These are phyloP conservation scores for Trissolcus basalis DNA, from an alignment of 1,140 invertebrate species.

Conservation along the genomic window DNA sequence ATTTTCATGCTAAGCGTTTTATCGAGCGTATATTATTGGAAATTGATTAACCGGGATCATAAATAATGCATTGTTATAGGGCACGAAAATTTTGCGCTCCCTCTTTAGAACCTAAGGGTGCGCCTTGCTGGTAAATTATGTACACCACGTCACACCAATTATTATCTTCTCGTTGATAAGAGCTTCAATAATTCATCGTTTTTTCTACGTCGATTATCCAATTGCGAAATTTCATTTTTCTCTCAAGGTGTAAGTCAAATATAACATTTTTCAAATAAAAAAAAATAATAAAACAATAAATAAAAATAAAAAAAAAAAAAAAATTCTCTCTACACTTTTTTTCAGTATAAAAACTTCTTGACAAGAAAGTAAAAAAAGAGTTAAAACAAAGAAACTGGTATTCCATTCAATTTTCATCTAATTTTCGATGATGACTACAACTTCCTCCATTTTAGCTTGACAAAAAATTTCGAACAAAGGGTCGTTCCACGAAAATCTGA, in stretches of 20 bases:
- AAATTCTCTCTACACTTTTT: too few relatives aligned
- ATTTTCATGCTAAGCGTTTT: slow-evolving; percentile 12
- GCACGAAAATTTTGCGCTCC: slow-evolving; percentile 23
- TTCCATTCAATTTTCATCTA: too few relatives aligned
- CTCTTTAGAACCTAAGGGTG: not conserved
- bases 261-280: too few relatives aligned
- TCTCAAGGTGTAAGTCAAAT: not conserved
- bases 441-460: too few relatives aligned
- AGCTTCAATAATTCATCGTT: slow-evolving; percentile 33
- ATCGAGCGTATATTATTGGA: slow-evolving; percentile 16
- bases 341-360: too few relatives aligned
- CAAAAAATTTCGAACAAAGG: too few relatives aligned
- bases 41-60: slow-evolving; percentile 40
- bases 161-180: slow-evolving; percentile 30
- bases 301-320: too few relatives aligned
- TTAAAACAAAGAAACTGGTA: too few relatives aligned
- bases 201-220: slow-evolving; percentile 23
- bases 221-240: slow-evolving; percentile 6
- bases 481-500: too few relatives aligned
- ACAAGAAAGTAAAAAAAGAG: too few relatives aligned
- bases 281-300: too few relatives aligned
- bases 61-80: slow-evolving; percentile 29
- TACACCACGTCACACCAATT: slow-evolving; percentile 5
- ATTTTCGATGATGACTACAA: too few relatives aligned
- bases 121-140: slow-evolving; percentile 14